These are phyloP conservation scores for Lasaia peninsularis DNA, from an alignment of 1,140 invertebrate species.

Conservation along the genomic window DNA sequence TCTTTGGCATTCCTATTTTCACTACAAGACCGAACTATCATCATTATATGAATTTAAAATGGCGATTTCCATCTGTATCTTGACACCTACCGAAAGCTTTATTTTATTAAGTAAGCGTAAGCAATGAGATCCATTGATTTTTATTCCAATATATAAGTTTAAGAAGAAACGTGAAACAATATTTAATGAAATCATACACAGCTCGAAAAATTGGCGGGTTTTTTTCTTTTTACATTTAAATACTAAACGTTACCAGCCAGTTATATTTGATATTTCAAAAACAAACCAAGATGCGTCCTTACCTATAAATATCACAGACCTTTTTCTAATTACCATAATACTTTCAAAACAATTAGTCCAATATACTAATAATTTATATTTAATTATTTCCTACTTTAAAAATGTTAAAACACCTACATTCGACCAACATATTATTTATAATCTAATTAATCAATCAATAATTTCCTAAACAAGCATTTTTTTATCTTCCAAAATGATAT, in stretches of 20 bases:
- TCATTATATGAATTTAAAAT: no score
- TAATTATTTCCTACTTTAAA: constrained; percentile 35
- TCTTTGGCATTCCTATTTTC: no score
- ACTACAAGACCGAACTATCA: no score
- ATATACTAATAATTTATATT: constrained; percentile 16
- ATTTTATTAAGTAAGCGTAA: neutral
- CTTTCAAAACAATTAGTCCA: constrained; percentile 37
- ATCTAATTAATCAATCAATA: constrained; percentile 17
- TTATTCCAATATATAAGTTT: neutral
- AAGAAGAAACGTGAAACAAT: neutral
- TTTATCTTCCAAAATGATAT: constrained; percentile 50
- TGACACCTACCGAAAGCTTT: neutral
- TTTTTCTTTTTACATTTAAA: constrained; percentile 23
- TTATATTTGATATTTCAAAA: constrained; percentile 46
- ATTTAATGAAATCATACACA: neutral
- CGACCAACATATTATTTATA: constrained; percentile 23
- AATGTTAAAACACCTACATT: constrained; percentile 47
- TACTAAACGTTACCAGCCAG: constrained; percentile 38
- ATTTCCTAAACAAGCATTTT: constrained; percentile 16
- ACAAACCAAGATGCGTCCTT: constrained; percentile 70
- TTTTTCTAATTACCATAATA: constrained; percentile 69
- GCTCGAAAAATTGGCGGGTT: neutral
- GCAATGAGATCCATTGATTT: constrained; percentile 1
- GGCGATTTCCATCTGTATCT: neutral
- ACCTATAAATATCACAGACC: constrained; percentile 69